Percentiles rank a stretch among this genome's conserved stretches.
These are phyloP conservation scores for Melierax canorus DNA, from an alignment of 2,113 vertebrate species.

Conservation along the genomic window DNA sequence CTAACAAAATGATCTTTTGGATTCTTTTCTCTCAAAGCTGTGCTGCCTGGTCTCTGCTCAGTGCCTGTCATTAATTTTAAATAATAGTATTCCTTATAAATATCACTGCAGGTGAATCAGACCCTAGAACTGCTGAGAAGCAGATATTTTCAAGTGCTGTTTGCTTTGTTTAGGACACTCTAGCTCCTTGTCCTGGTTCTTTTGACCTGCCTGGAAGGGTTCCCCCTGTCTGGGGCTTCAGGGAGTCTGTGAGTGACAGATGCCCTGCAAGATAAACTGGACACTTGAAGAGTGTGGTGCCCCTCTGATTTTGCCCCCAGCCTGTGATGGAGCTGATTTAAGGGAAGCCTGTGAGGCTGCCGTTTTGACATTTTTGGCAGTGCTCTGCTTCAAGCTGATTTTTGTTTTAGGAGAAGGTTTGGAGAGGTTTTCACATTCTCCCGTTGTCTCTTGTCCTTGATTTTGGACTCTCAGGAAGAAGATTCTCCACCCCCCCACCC, in stretches of 20 bases:
- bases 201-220: background rate
- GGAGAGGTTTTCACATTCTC: background rate
- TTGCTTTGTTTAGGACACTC: background rate
- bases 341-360: background rate
- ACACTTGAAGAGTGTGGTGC: too few species aligned
- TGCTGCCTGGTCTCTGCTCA: background rate
- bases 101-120: background rate
- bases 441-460: background rate
- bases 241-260: background rate
- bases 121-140: background rate
- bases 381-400: background rate
- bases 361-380: background rate
- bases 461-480: background rate
- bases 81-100: background rate
- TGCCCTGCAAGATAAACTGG: background rate
- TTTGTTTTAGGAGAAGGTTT: background rate
- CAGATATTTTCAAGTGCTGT: background rate
- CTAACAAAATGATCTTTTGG: background rate
- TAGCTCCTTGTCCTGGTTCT: background rate
- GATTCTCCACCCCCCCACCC: background rate
- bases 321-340: background rate
- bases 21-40: background rate
- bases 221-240: background rate
- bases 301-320: background rate
- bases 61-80: background rate